Conservation (phyloP, 2,888 invertebrate genomes). For the Aporophyla lueneburgensis region DNA sequence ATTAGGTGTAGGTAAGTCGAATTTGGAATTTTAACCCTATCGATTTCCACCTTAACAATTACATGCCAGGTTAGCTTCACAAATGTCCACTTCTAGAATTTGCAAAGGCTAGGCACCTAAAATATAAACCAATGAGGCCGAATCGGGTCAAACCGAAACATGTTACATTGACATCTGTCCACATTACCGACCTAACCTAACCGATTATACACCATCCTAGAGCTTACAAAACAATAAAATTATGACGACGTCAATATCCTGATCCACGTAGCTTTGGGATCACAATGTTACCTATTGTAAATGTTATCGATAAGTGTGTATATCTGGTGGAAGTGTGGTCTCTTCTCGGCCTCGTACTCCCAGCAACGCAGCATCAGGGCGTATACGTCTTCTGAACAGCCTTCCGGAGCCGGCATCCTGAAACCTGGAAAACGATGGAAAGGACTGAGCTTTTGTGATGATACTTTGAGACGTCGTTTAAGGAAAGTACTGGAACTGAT, state of each 20-base stretch:
- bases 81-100: background rate
- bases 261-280: background rate
- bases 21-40: background rate
- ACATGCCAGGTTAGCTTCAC: background rate
- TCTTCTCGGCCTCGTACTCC: constrained; percentile 97
- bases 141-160: background rate
- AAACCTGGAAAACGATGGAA: constrained; percentile 92
- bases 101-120: background rate
- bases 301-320: constrained; percentile 94
- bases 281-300: constrained; percentile 82
- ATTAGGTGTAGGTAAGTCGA: too few relatives aligned
- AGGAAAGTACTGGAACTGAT: background rate
- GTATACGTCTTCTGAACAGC: constrained; percentile 97
- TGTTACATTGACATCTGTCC: background rate
- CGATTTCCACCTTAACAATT: background rate
- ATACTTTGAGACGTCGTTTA: background rate
- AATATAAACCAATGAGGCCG: background rate
- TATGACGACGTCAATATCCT: constrained; percentile 6
- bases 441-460: background rate
- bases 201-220: background rate
- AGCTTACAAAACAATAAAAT: constrained; percentile 1
- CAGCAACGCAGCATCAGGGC: constrained; percentile 97
- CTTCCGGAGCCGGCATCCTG: constrained; percentile 97
- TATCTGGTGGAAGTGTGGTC: constrained; percentile 98
- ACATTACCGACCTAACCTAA: constrained; percentile 3